These are phyloP conservation scores for Platichthys stellatus DNA, from an alignment of 2,113 vertebrate species.

Conservation along the genomic window DNA sequence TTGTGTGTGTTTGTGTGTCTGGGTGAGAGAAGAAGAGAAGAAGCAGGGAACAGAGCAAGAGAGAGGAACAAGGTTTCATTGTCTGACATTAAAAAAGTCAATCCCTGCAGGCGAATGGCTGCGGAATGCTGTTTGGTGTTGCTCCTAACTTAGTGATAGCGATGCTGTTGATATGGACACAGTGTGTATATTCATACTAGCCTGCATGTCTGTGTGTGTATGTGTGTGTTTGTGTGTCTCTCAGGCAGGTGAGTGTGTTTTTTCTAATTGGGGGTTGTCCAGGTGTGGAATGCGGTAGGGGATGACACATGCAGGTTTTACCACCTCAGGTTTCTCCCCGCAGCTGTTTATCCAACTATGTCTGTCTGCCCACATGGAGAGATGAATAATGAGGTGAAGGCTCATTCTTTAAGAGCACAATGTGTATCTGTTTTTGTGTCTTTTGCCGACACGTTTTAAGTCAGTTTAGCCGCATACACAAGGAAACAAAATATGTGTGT, in stretches of 20 bases:
- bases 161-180: not conserved
- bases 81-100: constrained; percentile 51
- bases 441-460: too few species aligned
- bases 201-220: not conserved
- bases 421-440: not conserved
- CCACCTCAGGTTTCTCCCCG: constrained; percentile 19
- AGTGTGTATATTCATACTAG: not conserved
- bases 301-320: constrained; percentile 40
- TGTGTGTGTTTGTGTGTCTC: not conserved
- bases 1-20: constrained; percentile 1
- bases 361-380: not conserved
- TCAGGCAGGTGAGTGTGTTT: not conserved
- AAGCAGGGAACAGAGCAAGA: not conserved
- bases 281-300: constrained; percentile 52
- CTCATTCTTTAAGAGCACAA: not conserved
- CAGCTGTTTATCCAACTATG: not conserved
- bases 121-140: constrained; percentile 66
- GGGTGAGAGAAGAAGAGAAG: not conserved
- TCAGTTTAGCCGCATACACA: too few species aligned
- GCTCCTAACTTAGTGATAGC: constrained; percentile 19
- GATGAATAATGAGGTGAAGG: constrained; percentile 4
- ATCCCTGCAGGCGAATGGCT: constrained; percentile 51
- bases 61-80: constrained; percentile 63
- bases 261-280: constrained; percentile 17
- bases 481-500: too few species aligned